A percentile compares a stretch with the other conserved stretches of the same genome.
Evolutionary conservation across 2,113 vertebrate species (phyloP).

Genomic region (Marmota monax): DNA sequence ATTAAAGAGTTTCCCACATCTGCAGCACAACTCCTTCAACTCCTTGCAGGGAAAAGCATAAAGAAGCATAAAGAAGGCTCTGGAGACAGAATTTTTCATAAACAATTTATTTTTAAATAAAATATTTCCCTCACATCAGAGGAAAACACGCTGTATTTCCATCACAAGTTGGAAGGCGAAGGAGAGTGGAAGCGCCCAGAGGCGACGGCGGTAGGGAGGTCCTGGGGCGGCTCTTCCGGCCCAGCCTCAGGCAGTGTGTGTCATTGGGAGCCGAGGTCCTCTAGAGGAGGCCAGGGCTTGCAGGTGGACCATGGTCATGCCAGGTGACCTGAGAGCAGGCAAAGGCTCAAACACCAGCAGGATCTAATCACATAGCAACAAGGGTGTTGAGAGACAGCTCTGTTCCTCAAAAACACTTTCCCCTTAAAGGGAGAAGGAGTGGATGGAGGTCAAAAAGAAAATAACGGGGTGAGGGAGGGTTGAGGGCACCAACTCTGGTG

Average conservation of each 20-base stretch:
- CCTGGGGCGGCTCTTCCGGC: too few relatives aligned
- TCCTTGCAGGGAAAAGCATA: too few relatives aligned
- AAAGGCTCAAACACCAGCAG: neutral
- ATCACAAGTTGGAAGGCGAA: neutral
- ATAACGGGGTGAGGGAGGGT: too few relatives aligned
- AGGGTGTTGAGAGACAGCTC: neutral
- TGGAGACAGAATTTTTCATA: neutral
- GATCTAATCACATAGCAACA: neutral
- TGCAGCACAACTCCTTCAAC: too few relatives aligned
- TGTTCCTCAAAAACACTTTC: neutral
- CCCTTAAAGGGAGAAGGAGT: neutral
- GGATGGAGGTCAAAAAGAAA: neutral
- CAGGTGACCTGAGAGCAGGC: too few relatives aligned
- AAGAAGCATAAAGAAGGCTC: too few relatives aligned
- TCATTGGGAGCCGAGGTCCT: neutral
- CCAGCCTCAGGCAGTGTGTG: neutral
- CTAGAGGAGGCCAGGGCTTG: too few relatives aligned
- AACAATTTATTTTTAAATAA: neutral
- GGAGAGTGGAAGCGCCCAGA: neutral
- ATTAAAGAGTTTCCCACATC: accelerated
- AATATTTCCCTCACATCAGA: neutral
- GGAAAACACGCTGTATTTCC: too few relatives aligned
- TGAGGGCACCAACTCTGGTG: neutral
- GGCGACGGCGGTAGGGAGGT: neutral
- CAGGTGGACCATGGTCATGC: too few relatives aligned